Percentiles rank a stretch among this genome's conserved stretches.
These are phyloP conservation scores for Temnothorax longispinosus DNA, from an alignment of 1,140 invertebrate genomes.

Conservation along the genomic window DNA sequence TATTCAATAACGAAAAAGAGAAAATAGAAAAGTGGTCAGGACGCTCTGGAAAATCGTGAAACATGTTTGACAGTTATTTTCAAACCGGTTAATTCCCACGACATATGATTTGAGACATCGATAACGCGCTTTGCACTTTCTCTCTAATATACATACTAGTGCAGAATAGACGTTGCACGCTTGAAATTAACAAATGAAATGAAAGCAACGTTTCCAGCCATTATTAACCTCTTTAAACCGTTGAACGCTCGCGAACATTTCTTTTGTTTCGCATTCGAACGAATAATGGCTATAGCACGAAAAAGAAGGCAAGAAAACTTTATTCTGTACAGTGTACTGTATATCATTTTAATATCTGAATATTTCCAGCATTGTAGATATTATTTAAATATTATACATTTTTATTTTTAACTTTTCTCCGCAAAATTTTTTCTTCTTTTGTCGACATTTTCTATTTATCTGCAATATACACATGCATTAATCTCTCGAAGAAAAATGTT, in stretches of 20 bases:
- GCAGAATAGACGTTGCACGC: background rate
- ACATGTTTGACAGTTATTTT: background rate
- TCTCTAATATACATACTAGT: slow-evolving; percentile 35
- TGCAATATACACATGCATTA: background rate
- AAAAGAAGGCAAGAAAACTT: background rate
- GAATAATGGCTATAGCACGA: background rate
- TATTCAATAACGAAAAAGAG: slow-evolving; percentile 1
- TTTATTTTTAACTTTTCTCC: background rate
- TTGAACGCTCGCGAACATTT: background rate
- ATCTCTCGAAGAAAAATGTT: background rate
- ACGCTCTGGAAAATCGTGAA: background rate
- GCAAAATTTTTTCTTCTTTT: background rate
- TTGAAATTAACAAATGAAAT: slow-evolving; percentile 30
- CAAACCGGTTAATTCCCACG: slow-evolving; percentile 12
- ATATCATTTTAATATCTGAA: background rate
- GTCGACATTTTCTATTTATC: background rate
- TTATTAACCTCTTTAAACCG: slow-evolving; percentile 32
- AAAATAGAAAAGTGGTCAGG: background rate
- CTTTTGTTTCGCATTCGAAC: slow-evolving; percentile 10
- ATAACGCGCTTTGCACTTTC: slow-evolving; percentile 49
- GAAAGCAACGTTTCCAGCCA: slow-evolving; percentile 29
- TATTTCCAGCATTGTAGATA: background rate
- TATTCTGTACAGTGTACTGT: background rate
- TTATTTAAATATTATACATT: slow-evolving; percentile 12
- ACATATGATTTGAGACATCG: slow-evolving; percentile 30